phyloP scores from a whole-genome alignment of 2,888 invertebrate species.

The Diaphora mendica region DNA sequence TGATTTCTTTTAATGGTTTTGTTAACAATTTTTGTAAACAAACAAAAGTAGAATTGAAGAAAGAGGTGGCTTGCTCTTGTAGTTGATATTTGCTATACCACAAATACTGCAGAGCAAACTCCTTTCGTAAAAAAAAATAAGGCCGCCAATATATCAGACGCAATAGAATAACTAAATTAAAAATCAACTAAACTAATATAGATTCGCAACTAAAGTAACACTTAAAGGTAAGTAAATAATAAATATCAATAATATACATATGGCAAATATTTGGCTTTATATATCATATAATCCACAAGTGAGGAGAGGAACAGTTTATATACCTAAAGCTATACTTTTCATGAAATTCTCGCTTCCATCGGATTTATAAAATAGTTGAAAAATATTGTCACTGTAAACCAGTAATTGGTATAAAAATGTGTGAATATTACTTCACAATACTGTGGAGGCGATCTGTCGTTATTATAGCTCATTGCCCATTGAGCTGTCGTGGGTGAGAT shows the following conservation, averaged over 20 bases:
- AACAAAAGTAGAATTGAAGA: conserved; percentile 54
- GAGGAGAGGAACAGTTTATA: conserved; percentile 57
- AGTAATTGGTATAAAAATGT: conserved; percentile 44
- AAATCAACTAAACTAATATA: conserved; percentile 59
- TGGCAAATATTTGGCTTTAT: conserved; percentile 86
- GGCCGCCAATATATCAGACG: conserved; percentile 32
- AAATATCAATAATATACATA: conserved; percentile 81
- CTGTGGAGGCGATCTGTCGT: conserved; percentile 25
- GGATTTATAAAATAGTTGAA: conserved; percentile 25
- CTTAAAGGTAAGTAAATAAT: conserved; percentile 66
- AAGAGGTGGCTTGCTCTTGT: conserved; percentile 72
- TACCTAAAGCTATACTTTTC: conserved; percentile 32
- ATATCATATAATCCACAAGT: conserved; percentile 69
- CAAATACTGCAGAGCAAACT: conserved; percentile 81
- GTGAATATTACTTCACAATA: conserved; percentile 16
- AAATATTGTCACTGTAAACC: conserved; percentile 49
- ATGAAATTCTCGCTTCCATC: conserved; percentile 41
- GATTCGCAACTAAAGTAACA: conserved; percentile 68
- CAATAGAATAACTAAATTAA: conserved; percentile 41
- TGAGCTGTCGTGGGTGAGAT: conserved; percentile 90
- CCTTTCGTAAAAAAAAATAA: conserved; percentile 64
- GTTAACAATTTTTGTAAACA: conserved; percentile 50
- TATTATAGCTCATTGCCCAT: conserved; percentile 84
- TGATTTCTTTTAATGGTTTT: conserved; percentile 43
- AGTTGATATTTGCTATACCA: conserved; percentile 75